These are phyloP conservation scores for Agrilus biguttatus DNA, from an alignment of 2,888 invertebrate species.

Conservation along the genomic window DNA sequence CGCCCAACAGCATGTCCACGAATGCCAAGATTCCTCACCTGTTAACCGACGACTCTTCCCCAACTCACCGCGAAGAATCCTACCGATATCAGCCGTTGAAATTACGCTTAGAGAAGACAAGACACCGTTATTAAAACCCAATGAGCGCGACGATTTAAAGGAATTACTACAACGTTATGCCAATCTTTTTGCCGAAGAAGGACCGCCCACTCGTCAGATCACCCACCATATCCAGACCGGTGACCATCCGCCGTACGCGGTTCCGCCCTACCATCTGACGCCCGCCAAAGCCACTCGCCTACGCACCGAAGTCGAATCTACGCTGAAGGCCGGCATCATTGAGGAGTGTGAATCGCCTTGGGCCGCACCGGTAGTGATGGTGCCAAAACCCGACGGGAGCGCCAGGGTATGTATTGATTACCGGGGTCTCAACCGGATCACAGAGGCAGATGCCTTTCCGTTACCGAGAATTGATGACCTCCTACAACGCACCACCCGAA, in stretches of 20 bases:
- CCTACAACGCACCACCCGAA: background rate
- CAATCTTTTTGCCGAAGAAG: slow-evolving; percentile 2
- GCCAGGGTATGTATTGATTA: slow-evolving; percentile 20
- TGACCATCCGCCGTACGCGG: slow-evolving; percentile 17
- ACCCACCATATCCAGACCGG: slow-evolving; percentile 17
- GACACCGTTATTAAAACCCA: no score
- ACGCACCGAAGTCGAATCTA: slow-evolving; percentile 14
- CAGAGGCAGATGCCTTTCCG: slow-evolving; percentile 5
- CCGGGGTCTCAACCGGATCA: slow-evolving; percentile 10
- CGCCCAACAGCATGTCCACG: no score
- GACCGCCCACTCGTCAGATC: slow-evolving; percentile 2
- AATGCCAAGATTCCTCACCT: no score
- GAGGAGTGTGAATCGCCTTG: slow-evolving; percentile 26
- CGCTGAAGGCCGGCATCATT: slow-evolving; percentile 18
- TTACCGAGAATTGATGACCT: slow-evolving; percentile 9
- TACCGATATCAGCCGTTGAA: no score
- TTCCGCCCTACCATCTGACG: slow-evolving; percentile 19
- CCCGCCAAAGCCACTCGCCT: slow-evolving; percentile 12
- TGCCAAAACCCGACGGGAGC: slow-evolving; percentile 19
- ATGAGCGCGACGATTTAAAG: no score
- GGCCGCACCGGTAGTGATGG: slow-evolving; percentile 21
- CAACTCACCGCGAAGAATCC: no score
- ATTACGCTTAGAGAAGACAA: no score
- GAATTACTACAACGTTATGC: background rate
- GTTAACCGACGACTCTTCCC: no score